Conservation (phyloP, 2,888 invertebrate genomes). For the Euphydryas editha region DNA sequence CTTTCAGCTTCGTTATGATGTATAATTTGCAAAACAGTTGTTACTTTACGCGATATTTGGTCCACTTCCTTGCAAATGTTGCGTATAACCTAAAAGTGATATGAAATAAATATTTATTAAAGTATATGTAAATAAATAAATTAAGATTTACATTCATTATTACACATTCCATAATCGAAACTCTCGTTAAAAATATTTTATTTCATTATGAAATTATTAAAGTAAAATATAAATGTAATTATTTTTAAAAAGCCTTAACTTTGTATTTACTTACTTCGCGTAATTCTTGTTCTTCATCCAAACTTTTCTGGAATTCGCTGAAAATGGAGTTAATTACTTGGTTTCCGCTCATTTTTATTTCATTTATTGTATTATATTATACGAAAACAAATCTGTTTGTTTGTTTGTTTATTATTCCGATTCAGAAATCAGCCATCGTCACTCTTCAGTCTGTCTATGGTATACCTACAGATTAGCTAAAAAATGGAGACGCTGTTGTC, state of each 20-base stretch:
- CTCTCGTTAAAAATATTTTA: neutral
- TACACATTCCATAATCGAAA: neutral
- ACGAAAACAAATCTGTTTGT: conserved; percentile 13
- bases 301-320: conserved; percentile 89
- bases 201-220: neutral
- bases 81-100: conserved; percentile 84
- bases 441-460: neutral
- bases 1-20: conserved; percentile 89
- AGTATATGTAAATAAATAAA: neutral
- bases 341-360: conserved; percentile 55
- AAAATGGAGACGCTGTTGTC: too few relatives aligned
- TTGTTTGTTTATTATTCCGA: conserved; percentile 7
- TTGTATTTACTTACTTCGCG: conserved; percentile 86
- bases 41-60: conserved; percentile 89
- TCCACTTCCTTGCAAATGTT: conserved; percentile 89
- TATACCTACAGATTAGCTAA: too few relatives aligned
- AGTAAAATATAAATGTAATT: neutral
- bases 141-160: neutral
- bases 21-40: conserved; percentile 91
- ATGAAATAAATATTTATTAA: neutral
- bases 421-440: neutral
- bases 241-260: neutral
- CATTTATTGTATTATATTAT: conserved; percentile 9
- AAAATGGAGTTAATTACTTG: conserved; percentile 85
- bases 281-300: conserved; percentile 90